phyloP scores from a whole-genome alignment of 2,797 vertebrate species.

The Thalassophryne amazonica region DNA sequence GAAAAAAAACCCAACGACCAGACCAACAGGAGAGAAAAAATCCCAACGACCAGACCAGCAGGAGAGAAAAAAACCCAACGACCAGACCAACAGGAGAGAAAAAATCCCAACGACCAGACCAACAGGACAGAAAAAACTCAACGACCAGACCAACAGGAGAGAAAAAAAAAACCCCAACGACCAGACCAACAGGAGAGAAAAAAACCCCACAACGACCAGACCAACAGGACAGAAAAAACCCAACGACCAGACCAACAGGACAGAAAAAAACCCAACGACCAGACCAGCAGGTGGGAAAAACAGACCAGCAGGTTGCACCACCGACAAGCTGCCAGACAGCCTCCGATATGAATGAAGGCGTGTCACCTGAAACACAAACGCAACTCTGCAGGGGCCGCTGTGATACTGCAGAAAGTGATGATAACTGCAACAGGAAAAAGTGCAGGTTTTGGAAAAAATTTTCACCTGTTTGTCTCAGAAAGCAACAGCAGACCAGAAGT shows the following conservation, averaged over 20 bases:
- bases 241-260: constrained; percentile 6
- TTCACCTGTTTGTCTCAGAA: constrained; percentile 78
- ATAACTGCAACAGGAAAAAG: constrained; percentile 1
- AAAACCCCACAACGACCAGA: no score
- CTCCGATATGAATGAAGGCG: not conserved
- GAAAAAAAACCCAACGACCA: no score
- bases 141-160: no score
- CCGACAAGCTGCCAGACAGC: not conserved
- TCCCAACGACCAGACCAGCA: no score
- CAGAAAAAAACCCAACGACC: not conserved
- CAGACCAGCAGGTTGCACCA: not conserved
- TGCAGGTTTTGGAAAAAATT: constrained; percentile 55
- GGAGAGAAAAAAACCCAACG: no score
- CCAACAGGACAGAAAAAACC: no score
- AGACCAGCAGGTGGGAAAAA: not conserved
- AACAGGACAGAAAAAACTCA: no score
- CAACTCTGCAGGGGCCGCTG: constrained; percentile 1
- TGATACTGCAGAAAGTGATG: not conserved
- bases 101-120: no score
- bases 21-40: no score
- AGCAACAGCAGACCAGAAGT: constrained; percentile 11
- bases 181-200: no score
- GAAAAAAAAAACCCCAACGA: no score
- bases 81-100: no score
- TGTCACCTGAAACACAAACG: not conserved